phyloP scores from a whole-genome alignment of 2,113 vertebrate genomes.

The Paedocypris sp. region DNA sequence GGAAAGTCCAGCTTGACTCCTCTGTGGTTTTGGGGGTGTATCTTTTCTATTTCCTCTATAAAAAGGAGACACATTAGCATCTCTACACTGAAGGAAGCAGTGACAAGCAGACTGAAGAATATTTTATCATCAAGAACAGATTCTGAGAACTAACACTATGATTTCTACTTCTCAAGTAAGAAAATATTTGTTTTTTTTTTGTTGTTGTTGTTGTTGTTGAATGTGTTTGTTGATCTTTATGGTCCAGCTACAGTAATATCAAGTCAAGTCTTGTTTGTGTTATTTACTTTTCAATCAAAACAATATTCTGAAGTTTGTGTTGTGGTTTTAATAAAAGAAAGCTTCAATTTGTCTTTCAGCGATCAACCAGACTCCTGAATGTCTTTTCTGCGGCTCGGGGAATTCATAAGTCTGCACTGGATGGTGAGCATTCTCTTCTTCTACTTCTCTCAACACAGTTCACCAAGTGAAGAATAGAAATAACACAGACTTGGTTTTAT shows the following conservation, averaged over 20 bases:
- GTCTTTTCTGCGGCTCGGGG: slow-evolving; percentile 28
- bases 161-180: slow-evolving; percentile 49
- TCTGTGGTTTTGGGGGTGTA: neutral
- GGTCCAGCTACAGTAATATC: no score
- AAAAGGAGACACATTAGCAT: slow-evolving; percentile 34
- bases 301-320: no score
- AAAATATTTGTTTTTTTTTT: neutral
- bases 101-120: neutral
- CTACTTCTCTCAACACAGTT: neutral
- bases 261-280: no score
- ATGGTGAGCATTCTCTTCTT: slow-evolving; percentile 49
- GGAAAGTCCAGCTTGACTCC: neutral
- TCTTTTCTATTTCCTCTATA: slow-evolving; percentile 43
- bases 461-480: neutral
- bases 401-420: slow-evolving; percentile 58
- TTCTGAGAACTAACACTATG: slow-evolving; percentile 40
- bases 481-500: neutral
- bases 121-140: slow-evolving; percentile 8
- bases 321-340: no score
- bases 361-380: slow-evolving; percentile 36
- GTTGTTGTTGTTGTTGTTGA: no score
- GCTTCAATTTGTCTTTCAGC: slow-evolving; percentile 48
- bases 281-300: no score
- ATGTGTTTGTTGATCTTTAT: no score
- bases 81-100: neutral